phyloP scores from a whole-genome alignment of 2,113 vertebrate genomes.

The Columba livia region DNA sequence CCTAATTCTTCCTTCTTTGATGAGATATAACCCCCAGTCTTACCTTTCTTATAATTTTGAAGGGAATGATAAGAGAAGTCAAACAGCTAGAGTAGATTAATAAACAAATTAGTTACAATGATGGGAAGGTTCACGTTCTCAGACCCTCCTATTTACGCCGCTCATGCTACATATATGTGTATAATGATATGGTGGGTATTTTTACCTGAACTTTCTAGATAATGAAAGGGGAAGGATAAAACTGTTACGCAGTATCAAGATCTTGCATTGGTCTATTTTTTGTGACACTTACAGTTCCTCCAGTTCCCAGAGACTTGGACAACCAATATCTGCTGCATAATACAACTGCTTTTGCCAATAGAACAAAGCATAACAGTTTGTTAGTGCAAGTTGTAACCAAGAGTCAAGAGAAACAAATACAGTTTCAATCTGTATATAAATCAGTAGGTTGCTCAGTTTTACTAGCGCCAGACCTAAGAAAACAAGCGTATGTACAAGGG shows the following conservation, averaged over 20 bases:
- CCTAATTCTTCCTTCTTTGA: not conserved
- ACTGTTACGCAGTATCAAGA: not conserved
- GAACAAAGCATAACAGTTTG: not conserved
- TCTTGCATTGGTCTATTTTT: too few relatives aligned
- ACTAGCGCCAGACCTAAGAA: not conserved
- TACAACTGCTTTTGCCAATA: not conserved
- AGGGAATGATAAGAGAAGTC: not conserved
- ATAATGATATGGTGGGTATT: not conserved
- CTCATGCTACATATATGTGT: not conserved
- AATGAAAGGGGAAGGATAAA: not conserved
- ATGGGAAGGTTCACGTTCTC: not conserved
- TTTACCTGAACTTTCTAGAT: not conserved
- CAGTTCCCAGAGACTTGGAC: too few relatives aligned
- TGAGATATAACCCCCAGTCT: not conserved
- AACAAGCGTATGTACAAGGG: not conserved
- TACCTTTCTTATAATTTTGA: not conserved
- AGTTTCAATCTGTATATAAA: not conserved
- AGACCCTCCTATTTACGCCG: not conserved
- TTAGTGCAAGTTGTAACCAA: not conserved
- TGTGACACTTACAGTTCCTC: too few relatives aligned
- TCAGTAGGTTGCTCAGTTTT: not conserved
- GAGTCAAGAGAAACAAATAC: not conserved
- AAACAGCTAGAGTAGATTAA: not conserved
- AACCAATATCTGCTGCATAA: not conserved
- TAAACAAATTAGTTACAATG: not conserved